phyloP scores from a whole-genome alignment of 2,888 invertebrate genomes.

The Cryptus viduatorius region DNA sequence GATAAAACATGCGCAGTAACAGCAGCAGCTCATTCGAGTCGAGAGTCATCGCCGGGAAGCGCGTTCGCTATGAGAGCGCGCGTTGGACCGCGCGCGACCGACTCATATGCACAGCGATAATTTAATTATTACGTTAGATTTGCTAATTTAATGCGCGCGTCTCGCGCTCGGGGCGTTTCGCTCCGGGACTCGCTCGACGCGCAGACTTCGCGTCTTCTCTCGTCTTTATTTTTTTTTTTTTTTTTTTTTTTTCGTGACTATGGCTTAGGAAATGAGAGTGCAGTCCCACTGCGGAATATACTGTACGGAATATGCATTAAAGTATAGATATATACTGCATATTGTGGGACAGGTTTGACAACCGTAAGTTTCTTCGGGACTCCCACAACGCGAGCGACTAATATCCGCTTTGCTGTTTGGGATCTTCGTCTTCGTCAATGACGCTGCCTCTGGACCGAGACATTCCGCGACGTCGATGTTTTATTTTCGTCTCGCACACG shows the following conservation, averaged over 20 bases:
- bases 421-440: conserved; percentile 39
- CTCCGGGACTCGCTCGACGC: conserved; percentile 13
- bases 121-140: conserved; percentile 83
- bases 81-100: conserved; percentile 50
- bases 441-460: conserved; percentile 1
- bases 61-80: conserved; percentile 67
- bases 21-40: conserved; percentile 23
- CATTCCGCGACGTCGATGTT: conserved; percentile 46
- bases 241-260: conserved; percentile 14
- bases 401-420: conserved; percentile 31
- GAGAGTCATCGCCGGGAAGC: conserved; percentile 57
- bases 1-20: conserved; percentile 6
- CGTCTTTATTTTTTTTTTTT: background rate
- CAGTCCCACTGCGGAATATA: conserved; percentile 11
- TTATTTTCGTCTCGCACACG: conserved; percentile 35
- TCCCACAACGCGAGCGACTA: conserved; percentile 31
- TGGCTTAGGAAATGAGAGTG: conserved; percentile 51
- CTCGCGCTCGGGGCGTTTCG: conserved; percentile 58
- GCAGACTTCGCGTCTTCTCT: conserved; percentile 3
- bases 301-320: background rate
- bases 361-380: conserved; percentile 14
- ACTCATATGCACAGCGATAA: conserved; percentile 75
- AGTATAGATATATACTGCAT: conserved; percentile 36
- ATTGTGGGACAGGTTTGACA: conserved; percentile 14
- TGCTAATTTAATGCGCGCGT: conserved; percentile 79